A percentile compares a stretch with the other conserved stretches of the same genome.
phyloP scores from a whole-genome alignment of 2,113 vertebrate species.

The Trogon melanurus region DNA sequence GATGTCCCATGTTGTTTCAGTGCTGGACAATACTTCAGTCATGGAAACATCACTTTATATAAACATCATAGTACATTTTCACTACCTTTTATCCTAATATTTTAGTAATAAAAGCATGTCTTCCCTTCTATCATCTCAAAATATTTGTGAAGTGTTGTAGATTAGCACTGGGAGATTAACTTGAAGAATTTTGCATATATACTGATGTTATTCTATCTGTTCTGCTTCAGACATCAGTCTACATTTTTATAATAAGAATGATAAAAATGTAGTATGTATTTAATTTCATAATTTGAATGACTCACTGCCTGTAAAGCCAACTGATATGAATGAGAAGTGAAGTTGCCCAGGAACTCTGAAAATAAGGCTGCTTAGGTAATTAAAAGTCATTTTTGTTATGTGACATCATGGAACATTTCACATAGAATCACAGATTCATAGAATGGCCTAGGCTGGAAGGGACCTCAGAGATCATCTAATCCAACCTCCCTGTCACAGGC shows the following conservation, averaged over 20 bases:
- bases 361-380: neutral
- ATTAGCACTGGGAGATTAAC: neutral
- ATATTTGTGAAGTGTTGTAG: neutral
- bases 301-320: neutral
- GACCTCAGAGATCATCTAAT: no score
- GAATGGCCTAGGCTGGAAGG: no score
- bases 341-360: neutral
- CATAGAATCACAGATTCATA: no score
- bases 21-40: neutral
- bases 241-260: neutral
- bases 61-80: neutral
- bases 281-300: neutral
- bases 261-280: neutral
- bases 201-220: neutral
- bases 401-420: neutral
- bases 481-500: no score
- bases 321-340: neutral
- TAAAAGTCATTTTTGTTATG: neutral
- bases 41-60: neutral
- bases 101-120: neutral
- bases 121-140: neutral
- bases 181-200: neutral
- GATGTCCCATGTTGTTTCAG: neutral
- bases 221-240: neutral
- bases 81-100: neutral